Evolutionary conservation across 2,888 invertebrate species (phyloP), one percentile per base, ranked within the genome.

Genomic region (Apodemia duryi): DNA sequence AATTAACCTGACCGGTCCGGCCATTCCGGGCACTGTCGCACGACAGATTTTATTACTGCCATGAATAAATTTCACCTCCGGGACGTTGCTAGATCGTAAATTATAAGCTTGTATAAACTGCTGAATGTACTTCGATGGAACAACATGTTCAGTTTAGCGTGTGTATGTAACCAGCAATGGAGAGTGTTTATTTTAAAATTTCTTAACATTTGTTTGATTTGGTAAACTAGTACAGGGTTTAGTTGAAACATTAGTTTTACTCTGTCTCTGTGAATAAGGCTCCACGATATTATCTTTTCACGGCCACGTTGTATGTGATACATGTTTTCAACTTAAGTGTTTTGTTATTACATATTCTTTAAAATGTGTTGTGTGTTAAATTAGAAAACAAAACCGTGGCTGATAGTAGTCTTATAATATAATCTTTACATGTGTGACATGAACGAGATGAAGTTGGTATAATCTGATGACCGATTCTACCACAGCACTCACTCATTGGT

Each of bases 11-110:
- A 74, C 68, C 72, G 72, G 71, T 73, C 70, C 66, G 69, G 70
- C 67, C 66, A 72, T 72, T 74, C 75, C 80, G 80, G 81, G 80
- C 81, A 79, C 74, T 73, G 78, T 78, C 77, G 75, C 73, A 75
- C 81, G 84, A 83, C 84, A 84, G 86, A 89, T 88, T 90, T 89
- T 87, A 89, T 90, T 86, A 88, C 85, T 73, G 76, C 78, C 83
- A 89, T 90, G 90, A 90, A 89, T 89, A 88, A 87, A 89, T 89
- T 88, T 82, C 77, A 74, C 78, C 77, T 74, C 74, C 70, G 81
- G 80, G 81, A 82, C 78, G 57, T 57, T 57, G 57, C 35, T 57
- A 57, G 57, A 57, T 57, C 57, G 32, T 57, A 57, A 57, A 57
- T 57, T 57, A 57, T 57, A 57, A 57, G 57, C 57, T n/a, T 57